Conservation (phyloP, 2,113 vertebrate species). For the Blennius ocellaris region DNA sequence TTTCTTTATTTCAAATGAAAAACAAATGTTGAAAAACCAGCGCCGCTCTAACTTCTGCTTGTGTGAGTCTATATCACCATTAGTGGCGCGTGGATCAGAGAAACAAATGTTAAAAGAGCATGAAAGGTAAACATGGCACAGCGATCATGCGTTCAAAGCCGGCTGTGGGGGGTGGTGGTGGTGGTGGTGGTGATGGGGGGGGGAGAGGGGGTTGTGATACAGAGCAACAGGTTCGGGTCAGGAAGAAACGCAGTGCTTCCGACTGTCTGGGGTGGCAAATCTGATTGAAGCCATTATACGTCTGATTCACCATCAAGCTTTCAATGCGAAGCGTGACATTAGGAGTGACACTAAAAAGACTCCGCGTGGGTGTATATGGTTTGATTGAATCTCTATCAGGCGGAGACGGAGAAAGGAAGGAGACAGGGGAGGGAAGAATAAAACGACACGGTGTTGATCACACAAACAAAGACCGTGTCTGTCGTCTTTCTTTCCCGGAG, state of each 20-base stretch:
- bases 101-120: constrained; percentile 23
- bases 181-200: no score
- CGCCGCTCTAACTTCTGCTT: no score
- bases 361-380: constrained; percentile 33
- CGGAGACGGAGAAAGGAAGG: constrained; percentile 4
- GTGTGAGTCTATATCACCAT: no score
- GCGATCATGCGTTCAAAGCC: constrained; percentile 17
- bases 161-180: no score
- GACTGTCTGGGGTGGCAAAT: constrained; percentile 37
- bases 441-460: background rate
- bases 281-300: constrained; percentile 63
- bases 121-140: constrained; percentile 40
- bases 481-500: constrained; percentile 5
- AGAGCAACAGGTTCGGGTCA: constrained; percentile 48
- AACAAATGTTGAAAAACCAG: no score
- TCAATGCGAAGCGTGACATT: constrained; percentile 62
- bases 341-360: constrained; percentile 49
- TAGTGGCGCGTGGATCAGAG: background rate
- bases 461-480: constrained; percentile 24
- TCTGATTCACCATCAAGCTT: constrained; percentile 57
- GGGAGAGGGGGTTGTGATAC: constrained; percentile 14
- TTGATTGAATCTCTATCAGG: constrained; percentile 45
- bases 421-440: background rate
- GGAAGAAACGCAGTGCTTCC: background rate
- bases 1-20: no score